Evolutionary conservation across 2,888 invertebrate species (phyloP).

Genomic region (Girardia tigrina): DNA sequence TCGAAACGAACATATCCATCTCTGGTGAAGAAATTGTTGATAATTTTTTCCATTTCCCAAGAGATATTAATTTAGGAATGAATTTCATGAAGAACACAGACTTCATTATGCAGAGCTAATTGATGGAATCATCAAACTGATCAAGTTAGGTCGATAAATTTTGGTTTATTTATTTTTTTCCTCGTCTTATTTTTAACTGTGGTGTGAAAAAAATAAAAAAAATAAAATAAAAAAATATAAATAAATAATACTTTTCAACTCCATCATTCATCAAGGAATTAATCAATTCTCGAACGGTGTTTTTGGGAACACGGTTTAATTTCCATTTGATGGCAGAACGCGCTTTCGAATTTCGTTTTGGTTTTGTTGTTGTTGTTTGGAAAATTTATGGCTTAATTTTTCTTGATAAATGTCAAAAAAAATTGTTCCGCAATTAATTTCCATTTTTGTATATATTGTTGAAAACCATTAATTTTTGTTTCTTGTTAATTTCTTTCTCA

Average conservation of each 20-base stretch:
- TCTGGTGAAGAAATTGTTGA: conserved; percentile 7
- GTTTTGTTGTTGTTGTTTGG: too few species aligned
- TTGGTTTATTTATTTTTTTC: background rate
- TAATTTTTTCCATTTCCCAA: conserved; percentile 4
- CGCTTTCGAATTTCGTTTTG: too few species aligned
- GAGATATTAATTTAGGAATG: conserved; percentile 16
- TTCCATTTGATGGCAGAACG: background rate
- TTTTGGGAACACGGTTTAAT: background rate
- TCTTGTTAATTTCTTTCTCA: too few species aligned
- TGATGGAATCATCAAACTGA: conserved; percentile 23
- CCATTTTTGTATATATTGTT: too few species aligned
- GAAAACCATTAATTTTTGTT: too few species aligned
- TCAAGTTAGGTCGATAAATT: conserved; percentile 19
- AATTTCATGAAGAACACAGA: conserved; percentile 23
- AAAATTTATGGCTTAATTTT: too few species aligned
- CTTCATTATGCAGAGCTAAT: conserved; percentile 20
- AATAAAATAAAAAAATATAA: too few species aligned
- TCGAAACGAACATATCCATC: conserved; percentile 19
- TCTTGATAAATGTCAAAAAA: too few species aligned
- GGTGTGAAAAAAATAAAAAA: conserved; percentile 16
- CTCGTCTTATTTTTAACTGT: background rate
- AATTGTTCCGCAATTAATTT: too few species aligned
- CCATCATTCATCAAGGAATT: background rate
- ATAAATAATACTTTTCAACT: background rate
- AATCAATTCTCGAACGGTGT: background rate